Conservation (phyloP, 1,140 invertebrate species). For the Solenopsis fugax region DNA sequence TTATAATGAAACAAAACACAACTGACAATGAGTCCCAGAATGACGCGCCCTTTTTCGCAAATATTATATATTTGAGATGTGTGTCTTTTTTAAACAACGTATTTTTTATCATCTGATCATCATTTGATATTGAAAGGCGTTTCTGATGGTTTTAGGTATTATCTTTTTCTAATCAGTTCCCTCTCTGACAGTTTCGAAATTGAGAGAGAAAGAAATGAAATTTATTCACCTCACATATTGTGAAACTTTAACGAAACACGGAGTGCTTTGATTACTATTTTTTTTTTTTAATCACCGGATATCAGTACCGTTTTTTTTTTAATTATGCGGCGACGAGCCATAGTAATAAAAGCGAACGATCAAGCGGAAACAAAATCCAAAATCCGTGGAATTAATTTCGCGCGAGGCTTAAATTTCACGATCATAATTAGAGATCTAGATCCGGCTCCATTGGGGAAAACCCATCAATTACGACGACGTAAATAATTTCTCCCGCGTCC, state of each 20-base stretch:
- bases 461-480: conserved; percentile 19
- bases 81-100: background rate
- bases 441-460: background rate
- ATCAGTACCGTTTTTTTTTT: conserved; percentile 9
- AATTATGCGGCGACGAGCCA: background rate
- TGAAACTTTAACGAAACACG: background rate
- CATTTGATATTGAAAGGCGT: background rate
- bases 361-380: background rate
- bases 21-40: background rate
- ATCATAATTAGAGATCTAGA: conserved; percentile 21
- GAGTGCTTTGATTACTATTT: background rate
- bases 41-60: background rate
- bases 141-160: background rate
- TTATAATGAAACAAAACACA: conserved; percentile 52
- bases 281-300: background rate
- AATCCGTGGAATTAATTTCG: conserved; percentile 21
- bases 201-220: background rate
- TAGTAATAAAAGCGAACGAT: conserved; percentile 20
- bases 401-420: conserved; percentile 30
- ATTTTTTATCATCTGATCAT: background rate
- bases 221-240: too few species aligned
- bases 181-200: background rate
- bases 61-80: background rate
- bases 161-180: background rate
- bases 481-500: conserved; percentile 17